Base-by-base conservation (phyloP, 2,113 vertebrate species). In the Rhabdornis inornatus region DNA sequence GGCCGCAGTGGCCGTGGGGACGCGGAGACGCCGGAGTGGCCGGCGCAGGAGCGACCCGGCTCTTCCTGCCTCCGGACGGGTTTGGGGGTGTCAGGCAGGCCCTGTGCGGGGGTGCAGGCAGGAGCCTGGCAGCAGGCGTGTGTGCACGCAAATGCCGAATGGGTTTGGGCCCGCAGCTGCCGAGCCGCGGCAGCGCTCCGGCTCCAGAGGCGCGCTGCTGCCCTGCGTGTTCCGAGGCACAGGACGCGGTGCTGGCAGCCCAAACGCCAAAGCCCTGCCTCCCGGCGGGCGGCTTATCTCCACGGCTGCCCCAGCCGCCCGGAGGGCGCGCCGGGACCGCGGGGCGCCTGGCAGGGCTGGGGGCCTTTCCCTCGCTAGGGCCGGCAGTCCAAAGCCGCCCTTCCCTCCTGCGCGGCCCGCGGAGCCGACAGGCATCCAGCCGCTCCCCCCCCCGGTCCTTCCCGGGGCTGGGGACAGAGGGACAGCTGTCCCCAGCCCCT, bases 11-110 rank as follows among this genome's bases (percentile, higher is more conserved):
- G 27, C 23, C 11, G 0, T 28, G n/a, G 39, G 16, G 5, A 5
- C 0, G 5, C 5, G 1, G 55, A 42, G 11, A 60, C 4, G 5
- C 12, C 9, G 4, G 14, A 37, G 28, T 2, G 9, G 10, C 13
- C 1, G 4, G 39, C 2, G 3, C 56, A 53, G n/a, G 42, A 39
- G 35, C 0, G 1, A 45, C 24, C 8, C 2, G 4, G 5, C 21
- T 31, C 17, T 24, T 35, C 5, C 28, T 7, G 5, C 3, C 2
- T 23, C 3, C 4, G 18, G 7, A 4, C n/a, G 12, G 28, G 22
- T 9, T 1, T 8, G 9, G 6, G 15, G 35, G 6, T 4, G 16
- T 37, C 37, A 6, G 53, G 13, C 10, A 27, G 50, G 50, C 50
- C 50, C 13, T 15, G 15, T 7, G 6, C 2, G 10, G 22, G 16